Conservation (phyloP, 1,140 invertebrate genomes). For the Planococcus citri region DNA sequence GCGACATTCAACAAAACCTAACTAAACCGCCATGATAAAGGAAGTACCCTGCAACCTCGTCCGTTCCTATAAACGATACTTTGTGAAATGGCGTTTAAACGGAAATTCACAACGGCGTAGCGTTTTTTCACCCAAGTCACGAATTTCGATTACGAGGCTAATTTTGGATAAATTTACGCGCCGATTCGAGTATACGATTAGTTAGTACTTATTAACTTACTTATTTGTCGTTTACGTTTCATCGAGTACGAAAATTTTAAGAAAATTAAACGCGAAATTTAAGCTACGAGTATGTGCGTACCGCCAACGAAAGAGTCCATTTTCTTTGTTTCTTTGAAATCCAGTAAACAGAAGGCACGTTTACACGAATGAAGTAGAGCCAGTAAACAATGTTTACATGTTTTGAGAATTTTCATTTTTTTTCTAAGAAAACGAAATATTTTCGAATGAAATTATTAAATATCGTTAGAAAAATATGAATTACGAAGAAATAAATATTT, state of each 20-base stretch:
- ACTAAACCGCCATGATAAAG: constrained; percentile 6
- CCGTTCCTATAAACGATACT: neutral
- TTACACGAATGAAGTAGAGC: neutral
- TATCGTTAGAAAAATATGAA: too few species aligned
- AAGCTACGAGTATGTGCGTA: neutral
- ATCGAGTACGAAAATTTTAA: neutral
- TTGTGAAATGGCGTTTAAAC: neutral
- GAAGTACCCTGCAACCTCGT: constrained; percentile 5
- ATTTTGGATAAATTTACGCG: neutral
- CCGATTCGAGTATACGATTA: too few species aligned
- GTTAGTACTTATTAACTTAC: neutral
- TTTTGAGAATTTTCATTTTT: too few species aligned
- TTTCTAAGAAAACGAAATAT: too few species aligned
- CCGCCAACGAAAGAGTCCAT: neutral
- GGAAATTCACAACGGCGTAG: neutral
- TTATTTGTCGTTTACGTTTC: neutral
- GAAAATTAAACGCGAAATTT: neutral
- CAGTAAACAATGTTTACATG: too few species aligned
- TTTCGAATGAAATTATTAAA: too few species aligned
- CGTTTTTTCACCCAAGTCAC: neutral
- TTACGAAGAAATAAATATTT: too few species aligned
- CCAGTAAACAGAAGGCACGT: neutral
- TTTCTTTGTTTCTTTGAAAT: neutral
- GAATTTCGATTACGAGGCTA: neutral
- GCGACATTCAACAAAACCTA: constrained; percentile 6